Evolutionary conservation across 1,140 invertebrate species (phyloP).

Genomic region (Pissodes strobi): DNA sequence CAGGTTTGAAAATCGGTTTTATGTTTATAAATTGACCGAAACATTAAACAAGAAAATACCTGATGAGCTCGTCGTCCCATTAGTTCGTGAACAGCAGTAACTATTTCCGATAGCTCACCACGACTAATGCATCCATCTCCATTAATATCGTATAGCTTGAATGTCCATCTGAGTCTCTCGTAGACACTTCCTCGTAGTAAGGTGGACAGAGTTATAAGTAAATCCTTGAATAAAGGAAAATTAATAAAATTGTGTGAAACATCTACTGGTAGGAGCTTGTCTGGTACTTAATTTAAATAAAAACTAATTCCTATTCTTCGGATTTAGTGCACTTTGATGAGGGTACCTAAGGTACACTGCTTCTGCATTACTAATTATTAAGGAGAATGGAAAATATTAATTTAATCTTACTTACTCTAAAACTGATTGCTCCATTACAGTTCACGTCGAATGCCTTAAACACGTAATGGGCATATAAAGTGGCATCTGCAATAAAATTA

Average conservation of each 20-base stretch:
- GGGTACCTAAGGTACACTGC: too few species aligned
- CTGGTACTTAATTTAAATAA: too few species aligned
- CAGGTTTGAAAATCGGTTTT: too few species aligned
- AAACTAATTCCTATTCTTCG: too few species aligned
- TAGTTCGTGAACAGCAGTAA: slow-evolving; percentile 89
- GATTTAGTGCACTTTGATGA: too few species aligned
- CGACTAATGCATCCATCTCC: slow-evolving; percentile 93
- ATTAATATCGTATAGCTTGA: slow-evolving; percentile 93
- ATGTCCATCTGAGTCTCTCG: slow-evolving; percentile 91
- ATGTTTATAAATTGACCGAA: too few species aligned
- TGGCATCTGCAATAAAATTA: slow-evolving; percentile 86
- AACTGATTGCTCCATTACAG: slow-evolving; percentile 93
- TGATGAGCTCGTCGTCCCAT: slow-evolving; percentile 76
- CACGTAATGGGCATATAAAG: slow-evolving; percentile 95
- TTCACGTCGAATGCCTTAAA: slow-evolving; percentile 98
- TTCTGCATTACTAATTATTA: too few species aligned
- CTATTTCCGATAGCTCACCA: slow-evolving; percentile 86
- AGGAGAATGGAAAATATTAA: too few species aligned
- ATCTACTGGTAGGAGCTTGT: too few species aligned
- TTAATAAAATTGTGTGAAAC: too few species aligned
- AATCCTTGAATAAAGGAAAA: slow-evolving; percentile 82
- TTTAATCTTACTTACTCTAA: slow-evolving; percentile 83
- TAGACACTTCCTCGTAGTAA: slow-evolving; percentile 86
- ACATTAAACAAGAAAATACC: too few species aligned
- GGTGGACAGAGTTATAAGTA: slow-evolving; percentile 87